Conservation (phyloP, 1,140 invertebrate genomes). For the Ericerus pela region DNA sequence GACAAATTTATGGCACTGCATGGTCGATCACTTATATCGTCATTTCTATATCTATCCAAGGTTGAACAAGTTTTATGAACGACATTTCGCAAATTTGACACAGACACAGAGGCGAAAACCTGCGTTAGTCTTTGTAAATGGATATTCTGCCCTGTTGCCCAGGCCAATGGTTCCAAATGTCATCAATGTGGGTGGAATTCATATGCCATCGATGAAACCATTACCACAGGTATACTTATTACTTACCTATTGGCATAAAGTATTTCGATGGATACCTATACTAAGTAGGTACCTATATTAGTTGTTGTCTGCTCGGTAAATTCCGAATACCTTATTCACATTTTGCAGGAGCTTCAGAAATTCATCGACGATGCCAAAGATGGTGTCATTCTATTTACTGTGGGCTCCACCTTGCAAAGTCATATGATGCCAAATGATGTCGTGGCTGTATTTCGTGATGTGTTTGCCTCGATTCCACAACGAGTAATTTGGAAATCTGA, state of each 20-base stretch:
- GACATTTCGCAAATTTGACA: not conserved
- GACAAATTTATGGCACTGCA: not conserved
- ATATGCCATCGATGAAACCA: conserved; percentile 28
- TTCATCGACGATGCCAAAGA: conserved; percentile 29
- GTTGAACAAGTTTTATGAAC: no score
- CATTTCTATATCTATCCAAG: no score
- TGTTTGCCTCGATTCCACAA: conserved; percentile 33
- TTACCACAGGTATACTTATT: conserved; percentile 16
- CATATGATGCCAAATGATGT: conserved; percentile 25
- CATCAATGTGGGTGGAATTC: conserved; percentile 43
- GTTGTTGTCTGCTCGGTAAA: no score
- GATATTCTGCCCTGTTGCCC: conserved; percentile 18
- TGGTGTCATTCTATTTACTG: conserved; percentile 51
- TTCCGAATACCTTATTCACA: no score
- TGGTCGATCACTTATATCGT: no score
- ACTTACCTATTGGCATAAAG: no score
- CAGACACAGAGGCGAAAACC: not conserved
- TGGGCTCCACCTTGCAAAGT: conserved; percentile 36
- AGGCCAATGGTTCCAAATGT: conserved; percentile 34
- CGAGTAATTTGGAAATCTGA: conserved; percentile 54
- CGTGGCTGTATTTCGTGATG: conserved; percentile 27
- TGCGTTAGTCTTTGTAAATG: not conserved
- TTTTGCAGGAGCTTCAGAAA: conserved; percentile 20
- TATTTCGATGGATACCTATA: no score
- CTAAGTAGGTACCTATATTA: no score